Conservation (phyloP, 2,888 invertebrate species). For the Drosophila suboccidentalis region DNA sequence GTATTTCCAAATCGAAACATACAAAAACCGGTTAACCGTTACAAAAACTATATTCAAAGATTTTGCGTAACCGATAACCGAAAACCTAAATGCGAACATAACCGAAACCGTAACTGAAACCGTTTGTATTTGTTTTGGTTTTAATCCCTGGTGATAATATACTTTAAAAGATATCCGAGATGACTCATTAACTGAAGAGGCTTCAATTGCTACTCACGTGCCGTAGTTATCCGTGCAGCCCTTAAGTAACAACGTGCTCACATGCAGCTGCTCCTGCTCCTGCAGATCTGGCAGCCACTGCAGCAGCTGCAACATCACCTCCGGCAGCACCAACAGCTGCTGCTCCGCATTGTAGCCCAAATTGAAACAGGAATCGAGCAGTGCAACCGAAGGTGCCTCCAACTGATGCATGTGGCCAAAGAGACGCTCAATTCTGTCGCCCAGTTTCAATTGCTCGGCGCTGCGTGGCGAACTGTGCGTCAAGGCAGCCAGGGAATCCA, state of each 20-base stretch:
- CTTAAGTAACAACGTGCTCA: conserved; percentile 84
- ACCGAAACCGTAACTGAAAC: too few species aligned
- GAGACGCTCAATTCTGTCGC: conserved; percentile 79
- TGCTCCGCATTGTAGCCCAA: conserved; percentile 85
- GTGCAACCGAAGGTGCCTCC: conserved; percentile 85
- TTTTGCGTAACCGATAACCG: too few species aligned
- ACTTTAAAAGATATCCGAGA: too few species aligned
- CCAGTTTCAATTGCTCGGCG: conserved; percentile 71
- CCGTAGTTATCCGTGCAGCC: conserved; percentile 86
- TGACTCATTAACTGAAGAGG: neutral
- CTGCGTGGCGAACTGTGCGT: conserved; percentile 74
- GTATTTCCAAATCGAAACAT: neutral
- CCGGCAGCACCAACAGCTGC: conserved; percentile 84
- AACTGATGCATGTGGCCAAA: conserved; percentile 84
- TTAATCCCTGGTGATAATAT: too few species aligned
- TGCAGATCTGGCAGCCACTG: conserved; percentile 86
- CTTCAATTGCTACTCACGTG: conserved; percentile 74
- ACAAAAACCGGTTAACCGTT: too few species aligned
- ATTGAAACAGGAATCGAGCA: conserved; percentile 86
- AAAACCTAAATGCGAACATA: too few species aligned
- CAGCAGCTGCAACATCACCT: conserved; percentile 86
- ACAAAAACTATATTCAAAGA: too few species aligned
- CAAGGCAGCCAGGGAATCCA: conserved; percentile 79
- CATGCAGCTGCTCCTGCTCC: conserved; percentile 84
- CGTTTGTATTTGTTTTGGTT: too few species aligned